Conservation (phyloP, 2,888 invertebrate genomes). For the Dryobotodes eremita region DNA sequence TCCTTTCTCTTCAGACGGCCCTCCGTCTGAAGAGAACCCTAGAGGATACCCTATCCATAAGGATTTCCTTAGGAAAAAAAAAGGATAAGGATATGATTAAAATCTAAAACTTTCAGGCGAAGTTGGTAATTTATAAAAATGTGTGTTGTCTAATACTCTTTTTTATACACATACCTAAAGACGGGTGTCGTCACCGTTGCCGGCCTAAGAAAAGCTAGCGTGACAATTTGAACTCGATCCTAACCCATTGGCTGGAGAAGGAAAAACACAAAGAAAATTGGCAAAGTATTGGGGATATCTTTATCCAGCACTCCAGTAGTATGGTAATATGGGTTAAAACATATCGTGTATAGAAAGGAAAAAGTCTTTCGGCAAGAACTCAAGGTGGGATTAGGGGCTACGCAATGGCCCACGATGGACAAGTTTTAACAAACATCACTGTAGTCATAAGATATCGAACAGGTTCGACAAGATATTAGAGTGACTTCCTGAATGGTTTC, state of each 20-base stretch:
- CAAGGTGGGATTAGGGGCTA: background rate
- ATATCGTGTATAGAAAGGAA: background rate
- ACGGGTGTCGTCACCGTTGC: background rate
- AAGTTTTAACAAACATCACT: background rate
- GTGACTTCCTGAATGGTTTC: background rate
- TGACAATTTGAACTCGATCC: background rate
- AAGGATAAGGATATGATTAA: background rate
- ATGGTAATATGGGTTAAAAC: background rate
- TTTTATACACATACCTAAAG: background rate
- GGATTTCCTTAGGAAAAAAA: background rate
- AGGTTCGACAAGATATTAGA: slow-evolving; percentile 12
- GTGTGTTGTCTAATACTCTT: background rate
- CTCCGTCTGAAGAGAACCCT: too few species aligned
- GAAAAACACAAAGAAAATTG: background rate
- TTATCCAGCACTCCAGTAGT: too few species aligned
- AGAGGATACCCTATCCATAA: too few species aligned
- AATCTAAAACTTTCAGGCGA: background rate
- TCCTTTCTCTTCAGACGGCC: too few species aligned
- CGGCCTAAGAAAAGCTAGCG: background rate
- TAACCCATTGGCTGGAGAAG: background rate
- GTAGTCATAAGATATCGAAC: background rate
- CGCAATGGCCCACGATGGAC: background rate
- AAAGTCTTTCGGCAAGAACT: too few species aligned
- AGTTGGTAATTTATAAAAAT: background rate
- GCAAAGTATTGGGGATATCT: background rate